Base-by-base conservation (phyloP, 2,888 invertebrate genomes). In the Napeogenes inachia region DNA sequence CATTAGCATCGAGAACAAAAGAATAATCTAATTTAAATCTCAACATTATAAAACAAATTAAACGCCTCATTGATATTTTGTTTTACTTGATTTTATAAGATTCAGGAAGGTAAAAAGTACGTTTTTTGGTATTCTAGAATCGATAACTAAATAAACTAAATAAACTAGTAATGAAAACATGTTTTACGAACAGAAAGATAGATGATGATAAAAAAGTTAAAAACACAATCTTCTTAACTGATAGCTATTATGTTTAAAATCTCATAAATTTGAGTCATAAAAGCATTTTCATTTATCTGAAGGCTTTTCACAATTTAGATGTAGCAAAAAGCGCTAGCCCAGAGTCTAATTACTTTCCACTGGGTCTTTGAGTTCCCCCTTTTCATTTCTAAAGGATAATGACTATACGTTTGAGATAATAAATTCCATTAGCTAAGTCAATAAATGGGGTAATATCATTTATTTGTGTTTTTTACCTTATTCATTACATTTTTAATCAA, bases 311-410 rank as follows among this genome's bases (percentile, higher is more conserved):
- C 21, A 30, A 30, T 50, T 50, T 32, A 33, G 4, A 38, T 30
- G 32, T 45, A 50, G 33, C 53, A 60, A 65, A 63, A 63, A 63
- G 35, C 57, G 59, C 59, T 45, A 54, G 32, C n/a, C 35, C 42
- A 33, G 50, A 33, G 13, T 53, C 45, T 62, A 56, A 59, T 62
- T 62, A 59, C 62, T 56, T 56, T 55, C 33, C 13, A 38, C 55
- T 57, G 55, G 59, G 54, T 62, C 61, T 63, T 65, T 65, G 65
- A 63, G 58, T 21, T 50, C 47, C 42, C 4, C 32, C 56, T 45
- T 62, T 53, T 60, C 60, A 64, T 63, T 68, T 64, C 54, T 30
- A 56, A 57, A 53, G 63, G 61, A 65, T 65, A 64, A 67, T 65
- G 63, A 60, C 59, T 56, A 57, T 56, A 61, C 59, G 47, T 60